These are phyloP conservation scores for Zootoca vivipara DNA, from an alignment of 2,113 vertebrate genomes.

Conservation along the genomic window DNA sequence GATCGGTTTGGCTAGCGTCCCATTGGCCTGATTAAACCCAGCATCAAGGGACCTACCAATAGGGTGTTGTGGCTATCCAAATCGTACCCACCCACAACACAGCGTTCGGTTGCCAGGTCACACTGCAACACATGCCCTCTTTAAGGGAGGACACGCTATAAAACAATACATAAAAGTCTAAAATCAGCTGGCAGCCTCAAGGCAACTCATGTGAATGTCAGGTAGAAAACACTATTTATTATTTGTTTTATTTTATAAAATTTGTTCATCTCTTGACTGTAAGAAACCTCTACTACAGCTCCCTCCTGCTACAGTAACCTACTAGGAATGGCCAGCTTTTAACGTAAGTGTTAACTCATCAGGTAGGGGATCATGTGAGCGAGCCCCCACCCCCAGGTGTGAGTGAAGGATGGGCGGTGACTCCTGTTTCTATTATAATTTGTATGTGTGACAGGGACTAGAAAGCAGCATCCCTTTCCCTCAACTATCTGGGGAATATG, in stretches of 20 bases:
- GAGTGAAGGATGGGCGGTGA: neutral
- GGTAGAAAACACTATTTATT: neutral
- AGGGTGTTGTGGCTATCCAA: too few relatives aligned
- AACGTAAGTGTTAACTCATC: neutral
- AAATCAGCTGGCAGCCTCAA: neutral
- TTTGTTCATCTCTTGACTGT: too few relatives aligned
- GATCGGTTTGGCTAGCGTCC: too few relatives aligned
- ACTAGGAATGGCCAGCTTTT: neutral
- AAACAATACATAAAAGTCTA: neutral
- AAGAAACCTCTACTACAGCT: neutral
- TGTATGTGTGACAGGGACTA: too few relatives aligned
- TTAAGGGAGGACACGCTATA: too few relatives aligned
- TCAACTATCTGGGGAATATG: neutral
- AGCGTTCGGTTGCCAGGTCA: too few relatives aligned
- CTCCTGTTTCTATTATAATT: neutral
- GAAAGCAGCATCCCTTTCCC: too few relatives aligned
- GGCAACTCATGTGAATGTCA: neutral
- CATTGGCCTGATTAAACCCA: too few relatives aligned
- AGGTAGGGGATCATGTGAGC: neutral
- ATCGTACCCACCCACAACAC: too few relatives aligned
- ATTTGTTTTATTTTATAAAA: too few relatives aligned
- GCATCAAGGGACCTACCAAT: too few relatives aligned
- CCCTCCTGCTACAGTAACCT: neutral
- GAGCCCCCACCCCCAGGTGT: neutral
- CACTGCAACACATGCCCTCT: too few relatives aligned